Conservation (phyloP, 2,113 vertebrate species). For the Ptychochromis oligacanthus region DNA sequence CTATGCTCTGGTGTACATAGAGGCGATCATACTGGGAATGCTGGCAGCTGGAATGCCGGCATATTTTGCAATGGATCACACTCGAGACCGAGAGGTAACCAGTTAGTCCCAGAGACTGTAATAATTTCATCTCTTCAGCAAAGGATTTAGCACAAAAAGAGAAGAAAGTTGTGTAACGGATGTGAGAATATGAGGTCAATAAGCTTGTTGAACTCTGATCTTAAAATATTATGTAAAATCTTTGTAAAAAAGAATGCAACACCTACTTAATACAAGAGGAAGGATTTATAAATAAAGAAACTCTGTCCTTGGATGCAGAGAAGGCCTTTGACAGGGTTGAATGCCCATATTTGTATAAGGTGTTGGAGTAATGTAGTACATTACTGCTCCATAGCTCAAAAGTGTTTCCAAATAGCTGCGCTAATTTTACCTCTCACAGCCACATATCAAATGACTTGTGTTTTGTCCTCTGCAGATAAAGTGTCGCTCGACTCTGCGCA, state of each 20-base stretch:
- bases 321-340: no score
- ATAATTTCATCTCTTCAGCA: neutral
- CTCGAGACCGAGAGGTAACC: conserved; percentile 90
- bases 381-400: no score
- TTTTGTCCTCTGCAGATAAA: conserved; percentile 82
- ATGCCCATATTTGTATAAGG: no score
- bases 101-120: no score
- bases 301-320: no score
- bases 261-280: no score
- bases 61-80: conserved; percentile 97
- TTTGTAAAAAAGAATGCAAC: no score
- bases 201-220: no score
- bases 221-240: no score
- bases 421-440: accelerated
- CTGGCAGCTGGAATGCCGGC: conserved; percentile 92
- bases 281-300: no score
- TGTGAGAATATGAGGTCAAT: neutral
- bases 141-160: neutral
- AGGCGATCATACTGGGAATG: conserved; percentile 90
- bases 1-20: conserved; percentile 80
- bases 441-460: neutral
- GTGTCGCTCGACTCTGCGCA: conserved; percentile 91
- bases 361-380: no score
- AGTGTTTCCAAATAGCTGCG: no score
- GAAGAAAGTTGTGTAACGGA: neutral